Conservation (phyloP, 1,140 invertebrate species). For the Eurosta solidaginis region DNA sequence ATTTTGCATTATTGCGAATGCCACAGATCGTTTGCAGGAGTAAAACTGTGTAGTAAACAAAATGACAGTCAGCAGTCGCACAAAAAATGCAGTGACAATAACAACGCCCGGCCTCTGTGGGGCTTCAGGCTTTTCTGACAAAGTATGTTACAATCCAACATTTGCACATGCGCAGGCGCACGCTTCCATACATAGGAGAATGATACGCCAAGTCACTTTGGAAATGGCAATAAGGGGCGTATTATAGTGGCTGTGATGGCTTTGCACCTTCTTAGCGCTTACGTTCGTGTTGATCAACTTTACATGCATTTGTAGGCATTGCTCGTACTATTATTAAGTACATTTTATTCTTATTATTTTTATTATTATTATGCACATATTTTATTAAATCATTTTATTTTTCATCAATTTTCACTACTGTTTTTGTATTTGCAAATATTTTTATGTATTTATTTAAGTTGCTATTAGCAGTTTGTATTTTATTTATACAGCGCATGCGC, state of each 20-base stretch:
- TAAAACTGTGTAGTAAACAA: background rate
- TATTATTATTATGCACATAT: background rate
- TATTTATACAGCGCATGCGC: slow-evolving; percentile 1
- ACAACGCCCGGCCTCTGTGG: background rate
- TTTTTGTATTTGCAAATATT: background rate
- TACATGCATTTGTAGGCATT: background rate
- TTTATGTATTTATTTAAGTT: background rate
- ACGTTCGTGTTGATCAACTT: background rate
- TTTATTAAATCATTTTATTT: slow-evolving; percentile 10
- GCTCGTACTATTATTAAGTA: background rate
- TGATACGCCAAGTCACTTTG: background rate
- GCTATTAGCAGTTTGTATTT: background rate
- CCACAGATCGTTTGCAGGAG: background rate
- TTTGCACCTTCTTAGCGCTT: slow-evolving; percentile 22
- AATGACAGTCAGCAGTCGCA: background rate
- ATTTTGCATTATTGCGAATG: background rate
- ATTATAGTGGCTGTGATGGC: background rate
- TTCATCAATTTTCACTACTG: background rate
- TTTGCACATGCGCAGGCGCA: background rate
- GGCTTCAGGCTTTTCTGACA: too few species aligned
- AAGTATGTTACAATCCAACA: too few species aligned
- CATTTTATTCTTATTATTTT: background rate
- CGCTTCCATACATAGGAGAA: too few species aligned
- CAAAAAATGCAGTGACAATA: background rate
- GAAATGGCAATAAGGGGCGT: background rate